Conservation (phyloP, 2,797 vertebrate species). For the Ibycter americanus region DNA sequence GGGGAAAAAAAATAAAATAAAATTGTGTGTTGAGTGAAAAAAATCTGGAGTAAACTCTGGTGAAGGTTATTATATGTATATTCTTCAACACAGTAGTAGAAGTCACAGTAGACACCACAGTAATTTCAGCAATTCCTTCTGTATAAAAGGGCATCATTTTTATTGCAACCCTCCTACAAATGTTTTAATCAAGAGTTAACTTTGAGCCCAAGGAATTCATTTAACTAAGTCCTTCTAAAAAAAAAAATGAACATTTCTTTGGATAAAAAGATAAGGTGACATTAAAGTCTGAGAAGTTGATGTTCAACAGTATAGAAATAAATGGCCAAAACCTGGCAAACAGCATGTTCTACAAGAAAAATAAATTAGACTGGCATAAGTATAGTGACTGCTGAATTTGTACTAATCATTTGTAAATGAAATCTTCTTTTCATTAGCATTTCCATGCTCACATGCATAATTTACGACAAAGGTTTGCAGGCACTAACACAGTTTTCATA, state of each 20-base stretch:
- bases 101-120: not conserved
- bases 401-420: constrained; percentile 68
- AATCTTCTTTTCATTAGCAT: constrained; percentile 72
- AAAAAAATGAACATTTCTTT: not conserved
- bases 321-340: constrained; percentile 39
- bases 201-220: not conserved
- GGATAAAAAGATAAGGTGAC: constrained; percentile 6
- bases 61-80: not conserved
- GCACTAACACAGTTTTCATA: constrained; percentile 60
- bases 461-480: constrained; percentile 61
- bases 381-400: constrained; percentile 60
- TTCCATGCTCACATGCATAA: constrained; percentile 60
- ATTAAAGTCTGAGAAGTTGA: not conserved
- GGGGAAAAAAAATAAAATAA: not conserved
- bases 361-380: constrained; percentile 48
- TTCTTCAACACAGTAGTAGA: not conserved
- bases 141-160: not conserved
- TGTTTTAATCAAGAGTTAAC: not conserved
- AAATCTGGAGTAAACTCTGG: not conserved
- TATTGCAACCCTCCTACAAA: not conserved
- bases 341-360: constrained; percentile 43
- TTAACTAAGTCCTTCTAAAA: not conserved
- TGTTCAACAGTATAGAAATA: not conserved
- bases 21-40: not conserved
- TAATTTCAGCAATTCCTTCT: not conserved